A percentile compares a stretch with the other conserved stretches of the same genome.
Conservation (phyloP, 2,113 vertebrate genomes). For the Puntigrus tetrazona region DNA sequence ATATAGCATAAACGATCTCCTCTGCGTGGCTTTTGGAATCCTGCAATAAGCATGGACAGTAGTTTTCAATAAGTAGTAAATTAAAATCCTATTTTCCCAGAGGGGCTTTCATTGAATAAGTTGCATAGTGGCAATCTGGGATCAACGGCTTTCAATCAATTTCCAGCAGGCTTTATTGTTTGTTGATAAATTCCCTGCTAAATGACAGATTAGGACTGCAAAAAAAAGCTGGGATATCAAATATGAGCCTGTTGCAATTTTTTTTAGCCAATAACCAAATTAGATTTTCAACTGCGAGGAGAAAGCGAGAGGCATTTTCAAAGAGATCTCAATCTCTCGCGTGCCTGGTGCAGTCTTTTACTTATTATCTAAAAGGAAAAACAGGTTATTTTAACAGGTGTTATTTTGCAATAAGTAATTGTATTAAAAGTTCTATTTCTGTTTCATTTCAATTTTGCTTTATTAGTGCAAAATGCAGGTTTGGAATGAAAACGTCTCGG, state of each 20-base stretch:
- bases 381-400: too few species aligned
- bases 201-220: constrained; percentile 5
- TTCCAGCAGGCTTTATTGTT: constrained; percentile 17
- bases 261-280: neutral
- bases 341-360: neutral
- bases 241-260: neutral
- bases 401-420: too few species aligned
- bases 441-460: too few species aligned
- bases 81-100: constrained; percentile 22
- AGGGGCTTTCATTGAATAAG: constrained; percentile 25
- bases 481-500: too few species aligned
- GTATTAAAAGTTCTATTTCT: too few species aligned
- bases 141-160: constrained; percentile 20
- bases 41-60: constrained; percentile 20
- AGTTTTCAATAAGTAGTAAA: constrained; percentile 36
- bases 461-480: too few species aligned
- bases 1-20: constrained; percentile 6
- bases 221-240: neutral
- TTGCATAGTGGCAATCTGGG: constrained; percentile 9
- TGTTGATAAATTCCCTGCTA: constrained; percentile 19
- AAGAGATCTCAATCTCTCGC: neutral
- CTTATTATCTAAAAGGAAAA: neutral
- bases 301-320: neutral
- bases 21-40: constrained; percentile 24
- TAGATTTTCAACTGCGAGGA: neutral